A percentile compares a stretch with the other conserved stretches of the same genome.
Evolutionary conservation across 2,888 invertebrate genomes (phyloP).

Genomic region (Rhodophaea formosa): DNA sequence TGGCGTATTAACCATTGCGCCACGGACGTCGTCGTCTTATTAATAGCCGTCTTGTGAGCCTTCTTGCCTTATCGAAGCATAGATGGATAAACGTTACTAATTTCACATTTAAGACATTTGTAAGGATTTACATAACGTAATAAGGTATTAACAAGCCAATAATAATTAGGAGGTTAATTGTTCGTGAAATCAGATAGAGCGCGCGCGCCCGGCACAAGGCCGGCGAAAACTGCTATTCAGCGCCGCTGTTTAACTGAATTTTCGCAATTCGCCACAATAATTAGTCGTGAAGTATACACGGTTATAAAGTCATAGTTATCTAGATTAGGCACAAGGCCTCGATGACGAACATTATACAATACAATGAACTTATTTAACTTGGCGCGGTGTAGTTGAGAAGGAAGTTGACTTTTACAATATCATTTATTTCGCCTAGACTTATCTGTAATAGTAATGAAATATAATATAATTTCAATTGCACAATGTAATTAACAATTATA

Average conservation of each 20-base stretch:
- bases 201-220: background rate
- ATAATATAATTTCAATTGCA: too few relatives aligned
- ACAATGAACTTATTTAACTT: background rate
- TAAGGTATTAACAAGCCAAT: too few relatives aligned
- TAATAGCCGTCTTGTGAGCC: too few relatives aligned
- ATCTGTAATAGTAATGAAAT: too few relatives aligned
- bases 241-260: slow-evolving; percentile 1
- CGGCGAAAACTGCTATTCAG: slow-evolving; percentile 1
- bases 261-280: slow-evolving; percentile 13
- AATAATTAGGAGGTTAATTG: slow-evolving; percentile 15
- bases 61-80: too few relatives aligned
- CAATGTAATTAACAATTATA: too few relatives aligned
- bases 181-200: slow-evolving; percentile 17
- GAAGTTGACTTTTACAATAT: background rate
- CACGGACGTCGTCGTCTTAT: too few relatives aligned
- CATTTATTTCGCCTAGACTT: too few relatives aligned
- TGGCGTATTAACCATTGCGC: too few relatives aligned
- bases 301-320: slow-evolving; percentile 12
- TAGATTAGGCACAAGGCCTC: slow-evolving; percentile 18
- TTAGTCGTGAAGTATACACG: slow-evolving; percentile 9
- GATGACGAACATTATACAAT: slow-evolving; percentile 10
- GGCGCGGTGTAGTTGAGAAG: background rate
- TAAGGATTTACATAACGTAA: too few relatives aligned
- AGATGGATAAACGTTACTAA: too few relatives aligned
- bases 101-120: too few relatives aligned